Conservation (phyloP, 2,113 vertebrate species). For the Chionodraco myersi region DNA sequence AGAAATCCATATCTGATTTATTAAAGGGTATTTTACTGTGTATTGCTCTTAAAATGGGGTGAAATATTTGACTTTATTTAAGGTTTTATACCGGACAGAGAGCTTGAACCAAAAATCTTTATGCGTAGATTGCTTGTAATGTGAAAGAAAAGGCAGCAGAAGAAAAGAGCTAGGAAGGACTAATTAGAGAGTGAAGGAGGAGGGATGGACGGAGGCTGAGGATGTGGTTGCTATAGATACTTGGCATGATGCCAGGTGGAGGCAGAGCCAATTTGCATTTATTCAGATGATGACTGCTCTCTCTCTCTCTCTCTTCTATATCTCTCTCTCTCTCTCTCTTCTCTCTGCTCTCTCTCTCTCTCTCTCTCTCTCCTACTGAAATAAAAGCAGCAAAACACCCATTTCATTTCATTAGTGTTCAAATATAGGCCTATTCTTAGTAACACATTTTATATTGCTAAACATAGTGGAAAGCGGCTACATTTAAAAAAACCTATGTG, state of each 20-base stretch:
- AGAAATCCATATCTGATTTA: neutral
- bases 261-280: constrained; percentile 80
- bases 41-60: neutral
- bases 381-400: constrained; percentile 31
- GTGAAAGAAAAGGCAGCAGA: constrained; percentile 24
- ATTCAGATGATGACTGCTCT: constrained; percentile 78
- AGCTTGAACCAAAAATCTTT: constrained; percentile 16
- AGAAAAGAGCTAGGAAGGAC: constrained; percentile 60
- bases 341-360: constrained; percentile 29
- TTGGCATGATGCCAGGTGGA: constrained; percentile 76
- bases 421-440: neutral
- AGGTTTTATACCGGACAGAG: neutral
- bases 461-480: neutral
- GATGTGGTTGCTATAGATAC: constrained; percentile 85
- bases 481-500: neutral
- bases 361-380: constrained; percentile 20
- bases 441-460: constrained; percentile 7
- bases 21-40: neutral
- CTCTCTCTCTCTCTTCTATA: constrained; percentile 27
- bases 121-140: constrained; percentile 46
- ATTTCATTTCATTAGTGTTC: constrained; percentile 12
- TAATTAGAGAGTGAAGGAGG: constrained; percentile 67
- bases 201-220: constrained; percentile 64
- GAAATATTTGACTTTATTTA: neutral
- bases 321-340: constrained; percentile 29